Conservation (phyloP, 2,888 invertebrate species). For the Torymus texanus region DNA sequence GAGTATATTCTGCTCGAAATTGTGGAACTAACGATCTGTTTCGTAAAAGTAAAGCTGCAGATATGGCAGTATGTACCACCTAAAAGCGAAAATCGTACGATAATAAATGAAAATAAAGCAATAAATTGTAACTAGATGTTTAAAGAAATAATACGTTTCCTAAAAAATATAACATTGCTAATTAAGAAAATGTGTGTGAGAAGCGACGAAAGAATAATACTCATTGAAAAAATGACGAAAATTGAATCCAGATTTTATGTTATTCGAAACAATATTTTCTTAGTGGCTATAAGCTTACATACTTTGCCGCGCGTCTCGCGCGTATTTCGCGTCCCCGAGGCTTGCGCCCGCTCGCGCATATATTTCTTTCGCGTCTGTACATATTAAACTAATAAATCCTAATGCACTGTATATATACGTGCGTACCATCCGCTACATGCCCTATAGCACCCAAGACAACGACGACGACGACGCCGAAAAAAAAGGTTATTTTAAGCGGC, state of each 20-base stretch:
- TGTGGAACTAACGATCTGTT: too few relatives aligned
- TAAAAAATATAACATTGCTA: too few relatives aligned
- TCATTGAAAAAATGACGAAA: neutral
- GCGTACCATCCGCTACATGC: conserved; percentile 35
- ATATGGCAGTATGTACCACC: too few relatives aligned
- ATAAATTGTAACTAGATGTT: too few relatives aligned
- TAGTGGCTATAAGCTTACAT: neutral
- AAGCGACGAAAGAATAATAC: neutral
- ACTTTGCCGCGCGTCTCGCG: neutral
- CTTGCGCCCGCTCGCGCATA: neutral
- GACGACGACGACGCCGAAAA: neutral
- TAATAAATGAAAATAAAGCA: too few relatives aligned
- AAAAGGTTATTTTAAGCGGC: conserved; percentile 39
- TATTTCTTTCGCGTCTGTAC: conserved; percentile 15
- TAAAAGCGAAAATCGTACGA: too few relatives aligned
- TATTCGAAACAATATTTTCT: conserved; percentile 20
- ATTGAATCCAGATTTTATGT: conserved; percentile 18
- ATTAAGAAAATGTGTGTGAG: neutral
- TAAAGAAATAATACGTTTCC: too few relatives aligned
- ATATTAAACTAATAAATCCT: conserved; percentile 45
- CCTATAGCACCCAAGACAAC: neutral
- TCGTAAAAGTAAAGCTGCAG: too few relatives aligned
- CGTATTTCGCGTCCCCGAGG: neutral
- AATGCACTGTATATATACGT: conserved; percentile 41
- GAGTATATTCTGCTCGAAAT: too few relatives aligned